phyloP scores from a whole-genome alignment of 2,888 invertebrate species.

The Pandemis cinnamomeana region DNA sequence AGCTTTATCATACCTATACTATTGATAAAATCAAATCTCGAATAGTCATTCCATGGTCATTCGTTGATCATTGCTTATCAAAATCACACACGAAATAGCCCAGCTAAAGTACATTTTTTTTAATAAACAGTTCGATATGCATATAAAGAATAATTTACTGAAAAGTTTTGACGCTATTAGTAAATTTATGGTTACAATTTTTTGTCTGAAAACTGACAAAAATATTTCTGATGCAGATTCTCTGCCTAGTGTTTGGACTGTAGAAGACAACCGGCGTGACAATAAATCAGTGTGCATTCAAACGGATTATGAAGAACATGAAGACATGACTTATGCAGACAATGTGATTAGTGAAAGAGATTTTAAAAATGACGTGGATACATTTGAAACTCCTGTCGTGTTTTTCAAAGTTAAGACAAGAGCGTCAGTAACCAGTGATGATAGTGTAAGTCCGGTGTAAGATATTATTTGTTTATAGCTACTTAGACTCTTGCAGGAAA shows the following conservation, averaged over 20 bases:
- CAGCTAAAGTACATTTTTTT: too few species aligned
- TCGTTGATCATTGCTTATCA: neutral
- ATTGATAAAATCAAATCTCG: conserved; percentile 15
- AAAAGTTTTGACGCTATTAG: neutral
- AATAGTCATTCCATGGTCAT: neutral
- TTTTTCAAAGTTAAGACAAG: conserved; percentile 4
- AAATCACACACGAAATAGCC: neutral
- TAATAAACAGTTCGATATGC: neutral
- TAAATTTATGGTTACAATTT: conserved; percentile 17
- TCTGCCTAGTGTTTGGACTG: conserved; percentile 52
- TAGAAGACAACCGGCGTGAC: conserved; percentile 27
- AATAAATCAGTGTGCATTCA: conserved; percentile 46
- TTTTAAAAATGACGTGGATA: conserved; percentile 6
- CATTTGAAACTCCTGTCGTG: neutral
- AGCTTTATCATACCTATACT: neutral
- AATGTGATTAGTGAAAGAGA: conserved; percentile 8
- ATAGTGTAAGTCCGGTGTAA: neutral
- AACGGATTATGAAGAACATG: conserved; percentile 14
- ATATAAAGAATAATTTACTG: conserved; percentile 2
- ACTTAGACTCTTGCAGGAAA: too few species aligned
- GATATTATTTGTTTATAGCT: too few species aligned
- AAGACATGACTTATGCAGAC: neutral
- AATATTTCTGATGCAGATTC: conserved; percentile 51
- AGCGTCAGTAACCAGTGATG: conserved; percentile 9
- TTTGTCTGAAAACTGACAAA: conserved; percentile 44